phyloP scores from a whole-genome alignment of 2,113 vertebrate species.

The Sphaerodactylus townsendi region DNA sequence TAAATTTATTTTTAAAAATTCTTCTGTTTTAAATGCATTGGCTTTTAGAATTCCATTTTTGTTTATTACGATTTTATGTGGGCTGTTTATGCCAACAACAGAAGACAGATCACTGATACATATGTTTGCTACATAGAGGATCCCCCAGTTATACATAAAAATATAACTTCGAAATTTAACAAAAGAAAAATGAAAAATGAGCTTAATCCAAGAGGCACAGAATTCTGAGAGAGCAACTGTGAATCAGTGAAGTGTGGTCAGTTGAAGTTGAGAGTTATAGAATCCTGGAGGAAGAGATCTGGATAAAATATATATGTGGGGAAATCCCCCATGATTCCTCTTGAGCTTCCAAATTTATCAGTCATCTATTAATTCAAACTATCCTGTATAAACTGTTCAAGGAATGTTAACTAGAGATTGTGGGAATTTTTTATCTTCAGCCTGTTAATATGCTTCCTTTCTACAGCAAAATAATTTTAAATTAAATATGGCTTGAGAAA shows the following conservation, averaged over 20 bases:
- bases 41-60: background rate
- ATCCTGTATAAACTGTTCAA: background rate
- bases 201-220: too few relatives aligned
- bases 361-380: background rate
- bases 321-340: too few relatives aligned
- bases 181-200: too few relatives aligned
- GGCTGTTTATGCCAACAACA: too few relatives aligned
- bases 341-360: background rate
- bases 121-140: too few relatives aligned
- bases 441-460: background rate
- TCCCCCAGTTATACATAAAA: too few relatives aligned
- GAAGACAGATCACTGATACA: too few relatives aligned
- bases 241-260: background rate
- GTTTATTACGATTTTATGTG: background rate
- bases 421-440: background rate
- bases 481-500: background rate
- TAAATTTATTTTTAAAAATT: background rate
- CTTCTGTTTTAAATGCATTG: background rate
- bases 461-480: background rate
- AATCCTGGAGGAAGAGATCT: too few relatives aligned
- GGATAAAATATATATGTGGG: too few relatives aligned
- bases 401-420: background rate
- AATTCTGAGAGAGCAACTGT: too few relatives aligned
- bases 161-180: too few relatives aligned
- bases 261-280: background rate